Conservation (phyloP, 2,888 invertebrate species). For the Lepidonotus clava region DNA sequence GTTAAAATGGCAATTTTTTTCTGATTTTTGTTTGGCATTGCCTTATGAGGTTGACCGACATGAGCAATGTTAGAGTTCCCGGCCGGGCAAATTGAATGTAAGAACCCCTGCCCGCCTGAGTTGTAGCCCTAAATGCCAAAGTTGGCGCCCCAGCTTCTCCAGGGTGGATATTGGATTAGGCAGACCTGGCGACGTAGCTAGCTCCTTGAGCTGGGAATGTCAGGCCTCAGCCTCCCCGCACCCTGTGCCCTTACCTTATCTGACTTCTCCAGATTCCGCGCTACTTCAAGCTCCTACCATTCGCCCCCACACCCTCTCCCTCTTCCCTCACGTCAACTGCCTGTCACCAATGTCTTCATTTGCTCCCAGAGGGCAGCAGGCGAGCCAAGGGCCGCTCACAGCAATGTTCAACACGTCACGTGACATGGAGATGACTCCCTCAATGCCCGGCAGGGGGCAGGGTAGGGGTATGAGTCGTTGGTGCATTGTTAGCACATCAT, state of each 20-base stretch:
- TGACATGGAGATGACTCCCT: neutral
- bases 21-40: too few species aligned
- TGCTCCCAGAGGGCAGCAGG: neutral
- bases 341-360: neutral
- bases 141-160: neutral
- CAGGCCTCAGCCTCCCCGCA: neutral
- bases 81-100: constrained; percentile 10
- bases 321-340: neutral
- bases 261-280: neutral
- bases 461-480: too few species aligned
- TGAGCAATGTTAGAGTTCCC: neutral
- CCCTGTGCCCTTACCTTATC: neutral
- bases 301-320: neutral
- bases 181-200: neutral
- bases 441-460: too few species aligned
- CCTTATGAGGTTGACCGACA: constrained; percentile 1
- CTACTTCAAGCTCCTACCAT: too few species aligned
- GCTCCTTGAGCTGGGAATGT: neutral
- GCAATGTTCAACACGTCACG: constrained; percentile 37
- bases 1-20: too few species aligned
- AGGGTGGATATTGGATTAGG: constrained; percentile 10
- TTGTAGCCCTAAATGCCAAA: constrained; percentile 14
- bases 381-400: too few species aligned
- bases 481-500: too few species aligned
- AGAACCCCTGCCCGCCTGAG: neutral